Base-by-base conservation (phyloP, 2,797 vertebrate genomes). In the Gastrophryne carolinensis region DNA sequence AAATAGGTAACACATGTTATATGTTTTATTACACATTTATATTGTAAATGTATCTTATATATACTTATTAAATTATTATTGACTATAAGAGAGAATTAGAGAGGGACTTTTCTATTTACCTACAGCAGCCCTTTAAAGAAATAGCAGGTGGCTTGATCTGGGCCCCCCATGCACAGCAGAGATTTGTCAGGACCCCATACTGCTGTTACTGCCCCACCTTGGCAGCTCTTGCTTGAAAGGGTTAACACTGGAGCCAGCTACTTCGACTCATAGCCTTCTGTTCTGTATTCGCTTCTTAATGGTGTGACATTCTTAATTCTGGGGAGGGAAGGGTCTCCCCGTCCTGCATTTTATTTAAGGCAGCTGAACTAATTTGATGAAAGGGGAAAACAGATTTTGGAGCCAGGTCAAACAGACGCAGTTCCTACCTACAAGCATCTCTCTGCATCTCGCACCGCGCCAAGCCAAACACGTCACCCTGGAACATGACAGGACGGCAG, bases 311-410 rank as follows among this genome's bases (percentile, higher is more conserved):
- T 71, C 26, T 62, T 72, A 65, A 65, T 73, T 73, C 72, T 30
- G 24, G 24, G 26, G 17, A 27, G 24, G 26, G n/a, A 61, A 3
- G 8, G 13, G 17, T 30, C n/a, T 49, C 57, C 24, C 44, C 41
- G 3, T n/a, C 34, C 58, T 27, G 24, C 19, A 56, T 77, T 70
- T 65, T 58, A 72, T 66, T 27, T 56, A 82, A 73, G 80, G 83
- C 87, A 86, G 87, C 86, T 87, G 87, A 88, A 86, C 85, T 86
- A 87, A 87, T 87, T 86, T 78, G 84, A 86, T 87, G 86, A 88
- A 89, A 87, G 87, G 84, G 62, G 71, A 87, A 88, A 87, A 89
- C 81, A 88, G 83, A 87, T 81, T 2, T 21, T 81, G 53, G 80
- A 83, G 84, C 86, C 87, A 86, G 87, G 85, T 85, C 85, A 89